Evolutionary conservation across 2,888 invertebrate genomes (phyloP), one percentile per base, ranked within the genome.

Genomic region (Tortrix viridana): DNA sequence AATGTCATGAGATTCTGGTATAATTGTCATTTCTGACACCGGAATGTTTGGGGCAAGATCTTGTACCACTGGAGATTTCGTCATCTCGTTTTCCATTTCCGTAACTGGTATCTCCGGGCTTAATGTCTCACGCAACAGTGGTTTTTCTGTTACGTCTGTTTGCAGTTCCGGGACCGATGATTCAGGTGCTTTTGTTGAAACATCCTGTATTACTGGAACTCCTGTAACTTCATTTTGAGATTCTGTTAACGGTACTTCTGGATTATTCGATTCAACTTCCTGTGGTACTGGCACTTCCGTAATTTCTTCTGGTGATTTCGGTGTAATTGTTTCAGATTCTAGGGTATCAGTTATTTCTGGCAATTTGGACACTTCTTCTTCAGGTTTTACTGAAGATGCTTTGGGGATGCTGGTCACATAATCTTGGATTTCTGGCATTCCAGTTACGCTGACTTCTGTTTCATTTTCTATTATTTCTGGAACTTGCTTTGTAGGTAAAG

Each of bases 251-350:
- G 55, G 26, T 20, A 18, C 12, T 50, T 63, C 56, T 16, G 68
- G 50, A 23, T 26, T 16, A 6, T 12, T n/a, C n/a, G 49, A 20
- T 12, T 16, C 20, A 32, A 43, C 5, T 22, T 43, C 48, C 19
- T 49, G 43, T 14, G 26, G 9, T 32, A 54, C 46, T 43, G 66
- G 46, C 57, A 46, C 49, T 52, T 68, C 68, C 14, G 69, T 69
- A 20, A 26, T 53, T 26, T 57, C 54, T 38, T 60, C 60, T 43
- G 55, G 65, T 7, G 44, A 3, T 48, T 54, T 41, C 12, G 54
- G 47, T 7, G 41, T 46, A n/a, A 19, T 0, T 18, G 37, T 53
- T 53, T 53, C 56, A 41, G 66, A n/a, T n/a, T 41, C 5, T 4
- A 41, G 5, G 16, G 41, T 41, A 41, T 5, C 7, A 32, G 12